phyloP scores from a whole-genome alignment of 2,113 vertebrate genomes.

The Rhipidura dahli region DNA sequence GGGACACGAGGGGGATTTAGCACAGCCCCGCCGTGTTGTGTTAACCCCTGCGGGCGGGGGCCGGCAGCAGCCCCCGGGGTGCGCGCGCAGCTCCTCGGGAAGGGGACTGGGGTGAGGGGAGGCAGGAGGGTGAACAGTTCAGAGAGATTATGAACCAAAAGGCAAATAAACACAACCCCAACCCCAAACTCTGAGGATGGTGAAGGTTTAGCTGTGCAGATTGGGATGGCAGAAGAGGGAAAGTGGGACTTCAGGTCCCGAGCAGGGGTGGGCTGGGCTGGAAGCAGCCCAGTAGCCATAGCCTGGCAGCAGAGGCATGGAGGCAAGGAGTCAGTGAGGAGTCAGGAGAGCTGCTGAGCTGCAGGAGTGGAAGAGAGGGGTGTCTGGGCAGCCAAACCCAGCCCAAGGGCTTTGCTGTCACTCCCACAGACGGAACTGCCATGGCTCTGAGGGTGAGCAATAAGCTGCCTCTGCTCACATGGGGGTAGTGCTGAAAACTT shows the following conservation, averaged over 20 bases:
- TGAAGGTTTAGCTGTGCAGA: background rate
- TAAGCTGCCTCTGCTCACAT: background rate
- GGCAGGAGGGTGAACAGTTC: slow-evolving; percentile 34
- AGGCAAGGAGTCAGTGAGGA: background rate
- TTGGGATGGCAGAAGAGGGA: background rate
- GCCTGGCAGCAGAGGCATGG: background rate
- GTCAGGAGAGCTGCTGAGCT: background rate
- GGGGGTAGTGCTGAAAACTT: background rate
- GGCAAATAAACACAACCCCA: background rate
- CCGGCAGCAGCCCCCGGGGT: background rate
- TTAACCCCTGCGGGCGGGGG: background rate
- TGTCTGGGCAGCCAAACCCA: background rate
- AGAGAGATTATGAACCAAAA: slow-evolving; percentile 23
- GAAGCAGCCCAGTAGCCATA: background rate
- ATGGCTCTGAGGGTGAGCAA: accelerated
- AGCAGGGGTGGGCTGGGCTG: background rate
- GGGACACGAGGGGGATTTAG: background rate
- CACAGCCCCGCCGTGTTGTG: background rate
- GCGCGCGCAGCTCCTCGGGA: background rate
- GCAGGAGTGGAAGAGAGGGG: background rate
- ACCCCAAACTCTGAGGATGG: background rate
- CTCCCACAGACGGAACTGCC: accelerated
- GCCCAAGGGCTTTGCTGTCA: background rate
- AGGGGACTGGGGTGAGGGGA: background rate
- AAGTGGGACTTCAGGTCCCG: accelerated